Conservation (phyloP, 2,888 invertebrate species). For the Malachius bipustulatus region DNA sequence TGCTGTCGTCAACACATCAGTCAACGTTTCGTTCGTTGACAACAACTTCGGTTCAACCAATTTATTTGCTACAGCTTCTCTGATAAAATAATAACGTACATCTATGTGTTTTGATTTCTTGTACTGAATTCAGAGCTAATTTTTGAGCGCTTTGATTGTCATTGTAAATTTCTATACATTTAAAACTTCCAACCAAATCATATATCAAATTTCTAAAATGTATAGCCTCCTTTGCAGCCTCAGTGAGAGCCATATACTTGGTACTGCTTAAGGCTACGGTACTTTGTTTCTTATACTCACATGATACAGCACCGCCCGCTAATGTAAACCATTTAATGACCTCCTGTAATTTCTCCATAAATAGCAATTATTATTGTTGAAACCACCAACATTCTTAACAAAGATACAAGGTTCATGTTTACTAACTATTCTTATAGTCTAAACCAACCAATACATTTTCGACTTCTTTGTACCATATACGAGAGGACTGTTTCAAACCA, state of each 20-base stretch:
- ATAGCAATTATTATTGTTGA: conserved; percentile 10
- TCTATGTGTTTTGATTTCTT: conserved; percentile 14
- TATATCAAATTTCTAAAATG: conserved; percentile 13
- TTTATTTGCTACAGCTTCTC: conserved; percentile 12
- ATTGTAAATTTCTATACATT: conserved; percentile 5
- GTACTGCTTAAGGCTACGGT: no score
- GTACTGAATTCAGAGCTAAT: conserved; percentile 16
- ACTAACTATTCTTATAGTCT: conserved; percentile 11
- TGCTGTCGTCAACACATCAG: no score
- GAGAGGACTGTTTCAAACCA: conserved; percentile 19
- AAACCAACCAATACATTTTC: conserved; percentile 10
- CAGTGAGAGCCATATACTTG: conserved; percentile 11
- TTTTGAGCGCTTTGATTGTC: no score
- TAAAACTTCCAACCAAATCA: conserved; percentile 11
- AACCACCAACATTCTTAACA: conserved; percentile 8
- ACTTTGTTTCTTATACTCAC: conserved; percentile 15
- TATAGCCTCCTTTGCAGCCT: conserved; percentile 13
- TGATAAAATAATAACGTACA: conserved; percentile 18
- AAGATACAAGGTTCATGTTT: conserved; percentile 15
- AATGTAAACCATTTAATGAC: conserved; percentile 15
- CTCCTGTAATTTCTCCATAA: conserved; percentile 13
- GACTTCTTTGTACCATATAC: conserved; percentile 16
- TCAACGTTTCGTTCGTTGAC: no score
- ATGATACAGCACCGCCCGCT: conserved; percentile 11
- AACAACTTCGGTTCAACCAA: no score